These are phyloP conservation scores for Sphaeridia pumilis DNA, from an alignment of 2,888 invertebrate genomes.

Conservation along the genomic window DNA sequence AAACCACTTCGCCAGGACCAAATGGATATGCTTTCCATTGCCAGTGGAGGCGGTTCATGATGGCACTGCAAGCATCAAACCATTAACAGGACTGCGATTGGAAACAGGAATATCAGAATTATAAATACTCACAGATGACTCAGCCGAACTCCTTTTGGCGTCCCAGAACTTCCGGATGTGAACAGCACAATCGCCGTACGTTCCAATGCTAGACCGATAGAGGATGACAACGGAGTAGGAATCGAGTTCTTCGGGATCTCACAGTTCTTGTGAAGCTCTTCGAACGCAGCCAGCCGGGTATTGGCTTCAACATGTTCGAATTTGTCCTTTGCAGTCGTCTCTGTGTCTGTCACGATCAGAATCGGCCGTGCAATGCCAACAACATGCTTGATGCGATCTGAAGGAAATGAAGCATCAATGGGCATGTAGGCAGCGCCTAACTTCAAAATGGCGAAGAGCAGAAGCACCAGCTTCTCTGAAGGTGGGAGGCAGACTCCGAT, in stretches of 20 bases:
- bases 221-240: neutral
- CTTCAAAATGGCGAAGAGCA: slow-evolving; percentile 63
- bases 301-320: slow-evolving; percentile 22
- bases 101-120: neutral
- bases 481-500: slow-evolving; percentile 18
- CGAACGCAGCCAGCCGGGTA: slow-evolving; percentile 12
- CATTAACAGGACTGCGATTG: neutral
- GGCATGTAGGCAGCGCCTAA: slow-evolving; percentile 74
- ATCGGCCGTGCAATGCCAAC: slow-evolving; percentile 57
- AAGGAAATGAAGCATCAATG: slow-evolving; percentile 60
- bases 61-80: slow-evolving; percentile 44
- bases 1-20: slow-evolving; percentile 54
- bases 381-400: slow-evolving; percentile 61
- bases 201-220: slow-evolving; percentile 11
- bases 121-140: slow-evolving; percentile 48
- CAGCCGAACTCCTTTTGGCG: slow-evolving; percentile 53
- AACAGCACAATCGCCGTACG: slow-evolving; percentile 62
- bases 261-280: slow-evolving; percentile 3
- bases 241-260: neutral
- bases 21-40: slow-evolving; percentile 78
- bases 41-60: slow-evolving; percentile 74
- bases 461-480: slow-evolving; percentile 52
- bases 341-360: slow-evolving; percentile 47
- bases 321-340: slow-evolving; percentile 44
- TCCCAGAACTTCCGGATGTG: slow-evolving; percentile 52